Evolutionary conservation across 2,888 invertebrate genomes (phyloP).

Genomic region (Allacma fusca): DNA sequence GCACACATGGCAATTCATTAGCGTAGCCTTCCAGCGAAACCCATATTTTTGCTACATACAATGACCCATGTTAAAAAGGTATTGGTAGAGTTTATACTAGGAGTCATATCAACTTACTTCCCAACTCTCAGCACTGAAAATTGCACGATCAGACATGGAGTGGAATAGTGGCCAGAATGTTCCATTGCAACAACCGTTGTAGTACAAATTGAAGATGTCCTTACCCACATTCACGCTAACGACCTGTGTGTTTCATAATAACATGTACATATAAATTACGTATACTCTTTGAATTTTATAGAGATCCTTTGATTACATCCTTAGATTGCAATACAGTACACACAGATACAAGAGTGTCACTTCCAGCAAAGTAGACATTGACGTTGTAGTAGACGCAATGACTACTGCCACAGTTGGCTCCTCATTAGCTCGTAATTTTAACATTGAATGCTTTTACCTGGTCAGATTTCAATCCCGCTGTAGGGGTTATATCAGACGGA

Average conservation of each 20-base stretch:
- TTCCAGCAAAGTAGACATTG: too few species aligned
- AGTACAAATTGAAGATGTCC: conserved; percentile 81
- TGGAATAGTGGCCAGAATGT: conserved; percentile 93
- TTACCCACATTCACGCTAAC: conserved; percentile 81
- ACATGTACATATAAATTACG: too few species aligned
- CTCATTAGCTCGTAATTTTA: too few species aligned
- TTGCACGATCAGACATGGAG: conserved; percentile 89
- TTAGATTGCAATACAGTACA: too few species aligned
- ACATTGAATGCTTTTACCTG: conserved; percentile 71
- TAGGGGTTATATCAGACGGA: conserved; percentile 84
- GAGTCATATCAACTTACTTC: conserved; percentile 62
- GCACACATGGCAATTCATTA: background rate
- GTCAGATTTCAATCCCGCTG: conserved; percentile 82
- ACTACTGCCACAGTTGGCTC: too few species aligned
- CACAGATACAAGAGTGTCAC: too few species aligned
- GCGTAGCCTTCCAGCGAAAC: background rate
- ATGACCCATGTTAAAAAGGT: too few species aligned
- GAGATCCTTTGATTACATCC: too few species aligned
- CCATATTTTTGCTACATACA: background rate
- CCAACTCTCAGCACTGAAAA: conserved; percentile 84
- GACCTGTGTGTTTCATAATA: conserved; percentile 69
- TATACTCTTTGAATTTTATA: too few species aligned
- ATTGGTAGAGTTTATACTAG: too few species aligned
- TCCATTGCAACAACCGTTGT: conserved; percentile 74
- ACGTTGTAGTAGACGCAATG: too few species aligned